phyloP scores from a whole-genome alignment of 2,113 vertebrate genomes.

The Paradisaea rubra region DNA sequence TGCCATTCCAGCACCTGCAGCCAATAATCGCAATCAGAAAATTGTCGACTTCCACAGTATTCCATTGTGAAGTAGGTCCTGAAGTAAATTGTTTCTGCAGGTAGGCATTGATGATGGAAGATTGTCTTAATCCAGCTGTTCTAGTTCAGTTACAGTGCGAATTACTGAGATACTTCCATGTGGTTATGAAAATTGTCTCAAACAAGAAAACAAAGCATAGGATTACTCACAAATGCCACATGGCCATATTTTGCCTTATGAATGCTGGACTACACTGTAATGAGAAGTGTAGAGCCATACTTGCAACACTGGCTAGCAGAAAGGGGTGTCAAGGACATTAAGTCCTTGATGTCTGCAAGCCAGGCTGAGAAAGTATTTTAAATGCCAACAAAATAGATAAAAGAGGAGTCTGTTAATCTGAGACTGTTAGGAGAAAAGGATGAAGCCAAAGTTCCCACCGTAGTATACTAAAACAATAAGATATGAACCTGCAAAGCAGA shows the following conservation, averaged over 20 bases:
- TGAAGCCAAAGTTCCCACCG: too few species aligned
- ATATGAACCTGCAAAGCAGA: too few species aligned
- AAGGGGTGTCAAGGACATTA: too few species aligned
- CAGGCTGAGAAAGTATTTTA: too few species aligned
- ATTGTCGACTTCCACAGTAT: background rate
- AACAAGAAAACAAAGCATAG: background rate
- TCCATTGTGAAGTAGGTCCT: background rate
- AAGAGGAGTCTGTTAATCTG: too few species aligned
- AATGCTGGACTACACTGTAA: background rate
- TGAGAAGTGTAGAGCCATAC: too few species aligned
- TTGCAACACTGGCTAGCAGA: too few species aligned
- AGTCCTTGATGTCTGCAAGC: too few species aligned
- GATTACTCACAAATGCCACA: background rate
- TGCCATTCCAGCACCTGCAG: background rate
- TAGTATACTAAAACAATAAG: too few species aligned
- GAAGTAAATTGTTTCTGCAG: constrained; percentile 6
- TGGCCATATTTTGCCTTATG: background rate
- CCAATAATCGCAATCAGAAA: background rate
- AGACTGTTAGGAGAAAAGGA: too few species aligned
- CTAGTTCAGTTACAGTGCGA: background rate
- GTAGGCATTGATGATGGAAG: background rate
- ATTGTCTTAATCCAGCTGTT: constrained; percentile 2
- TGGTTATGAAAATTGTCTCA: background rate
- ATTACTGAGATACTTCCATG: background rate
- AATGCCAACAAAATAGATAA: too few species aligned